Conservation (phyloP, 2,797 vertebrate species). For the Antennarius maculatus region DNA sequence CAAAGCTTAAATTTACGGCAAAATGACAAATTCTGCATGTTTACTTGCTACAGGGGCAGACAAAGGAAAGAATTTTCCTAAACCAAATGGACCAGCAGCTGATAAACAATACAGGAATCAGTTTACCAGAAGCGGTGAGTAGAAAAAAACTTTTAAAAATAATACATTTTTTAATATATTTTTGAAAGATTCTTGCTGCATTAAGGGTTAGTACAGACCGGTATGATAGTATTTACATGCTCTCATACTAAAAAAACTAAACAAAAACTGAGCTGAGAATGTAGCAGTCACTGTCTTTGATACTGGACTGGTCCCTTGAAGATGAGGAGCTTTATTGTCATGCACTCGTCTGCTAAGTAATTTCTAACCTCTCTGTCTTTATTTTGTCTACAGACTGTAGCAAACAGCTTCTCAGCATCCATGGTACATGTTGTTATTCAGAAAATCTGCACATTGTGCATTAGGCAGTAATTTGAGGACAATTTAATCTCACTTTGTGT, state of each 20-base stretch:
- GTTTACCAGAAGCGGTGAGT: constrained; percentile 56
- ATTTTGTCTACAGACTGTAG: constrained; percentile 34
- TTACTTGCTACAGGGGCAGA: constrained; percentile 50
- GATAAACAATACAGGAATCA: constrained; percentile 15
- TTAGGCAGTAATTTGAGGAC: too few relatives aligned
- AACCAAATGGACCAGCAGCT: constrained; percentile 50
- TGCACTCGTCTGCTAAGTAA: too few relatives aligned
- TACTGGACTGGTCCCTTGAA: background rate
- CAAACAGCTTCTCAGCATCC: constrained; percentile 42
- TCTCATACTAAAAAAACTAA: background rate
- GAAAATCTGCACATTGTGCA: too few relatives aligned
- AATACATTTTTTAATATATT: background rate
- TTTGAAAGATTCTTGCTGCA: background rate
- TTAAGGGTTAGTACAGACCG: background rate
- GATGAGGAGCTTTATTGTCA: too few relatives aligned
- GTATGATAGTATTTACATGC: background rate
- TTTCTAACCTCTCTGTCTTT: constrained; percentile 1
- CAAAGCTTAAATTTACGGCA: too few relatives aligned
- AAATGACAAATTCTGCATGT: background rate
- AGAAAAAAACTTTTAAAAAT: background rate
- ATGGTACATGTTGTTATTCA: constrained; percentile 35
- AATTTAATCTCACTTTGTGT: background rate
- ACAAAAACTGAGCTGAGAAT: background rate
- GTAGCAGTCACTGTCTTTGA: background rate
- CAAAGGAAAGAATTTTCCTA: constrained; percentile 58